These are phyloP conservation scores for Eristalis arbustorum DNA, from an alignment of 2,888 invertebrate species.

Conservation along the genomic window DNA sequence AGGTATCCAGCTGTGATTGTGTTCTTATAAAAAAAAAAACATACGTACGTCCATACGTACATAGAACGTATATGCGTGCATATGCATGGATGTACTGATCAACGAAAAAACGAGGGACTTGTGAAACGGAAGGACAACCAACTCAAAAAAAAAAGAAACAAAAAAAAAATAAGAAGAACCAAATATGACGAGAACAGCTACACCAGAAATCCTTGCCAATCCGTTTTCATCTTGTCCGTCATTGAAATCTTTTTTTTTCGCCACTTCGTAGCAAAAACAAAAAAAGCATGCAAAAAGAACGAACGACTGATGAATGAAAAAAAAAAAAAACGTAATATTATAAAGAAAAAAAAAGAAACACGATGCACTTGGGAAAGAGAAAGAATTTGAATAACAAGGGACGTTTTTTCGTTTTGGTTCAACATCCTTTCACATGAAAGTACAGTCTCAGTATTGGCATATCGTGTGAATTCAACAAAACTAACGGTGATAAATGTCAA, in stretches of 20 bases:
- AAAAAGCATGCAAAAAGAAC: conserved; percentile 15
- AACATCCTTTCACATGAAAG: conserved; percentile 38
- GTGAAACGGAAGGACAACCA: conserved; percentile 53
- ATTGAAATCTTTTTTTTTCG: conserved; percentile 40
- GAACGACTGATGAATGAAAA: conserved; percentile 41
- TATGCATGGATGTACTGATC: conserved; percentile 2
- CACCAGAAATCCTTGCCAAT: conserved; percentile 64
- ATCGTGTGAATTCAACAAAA: conserved; percentile 21
- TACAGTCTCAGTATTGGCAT: conserved; percentile 50
- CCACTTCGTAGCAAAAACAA: not conserved
- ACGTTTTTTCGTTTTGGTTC: conserved; percentile 22
- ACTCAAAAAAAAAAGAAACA: not conserved
- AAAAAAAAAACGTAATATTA: conserved; percentile 17
- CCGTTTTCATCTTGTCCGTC: conserved; percentile 64
- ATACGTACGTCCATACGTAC: not conserved
- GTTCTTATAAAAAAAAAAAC: conserved; percentile 39
- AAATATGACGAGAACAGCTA: conserved; percentile 45
- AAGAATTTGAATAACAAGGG: conserved; percentile 62
- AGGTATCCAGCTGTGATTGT: conserved; percentile 67
- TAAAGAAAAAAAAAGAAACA: conserved; percentile 34
- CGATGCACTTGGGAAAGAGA: conserved; percentile 60
- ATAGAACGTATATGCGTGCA: not conserved
- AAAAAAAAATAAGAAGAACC: conserved; percentile 19
- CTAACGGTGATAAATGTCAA: conserved; percentile 29
- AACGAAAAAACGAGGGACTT: conserved; percentile 40